These are phyloP conservation scores for Drosophila setosimentum DNA, from an alignment of 2,888 invertebrate species.

Conservation along the genomic window DNA sequence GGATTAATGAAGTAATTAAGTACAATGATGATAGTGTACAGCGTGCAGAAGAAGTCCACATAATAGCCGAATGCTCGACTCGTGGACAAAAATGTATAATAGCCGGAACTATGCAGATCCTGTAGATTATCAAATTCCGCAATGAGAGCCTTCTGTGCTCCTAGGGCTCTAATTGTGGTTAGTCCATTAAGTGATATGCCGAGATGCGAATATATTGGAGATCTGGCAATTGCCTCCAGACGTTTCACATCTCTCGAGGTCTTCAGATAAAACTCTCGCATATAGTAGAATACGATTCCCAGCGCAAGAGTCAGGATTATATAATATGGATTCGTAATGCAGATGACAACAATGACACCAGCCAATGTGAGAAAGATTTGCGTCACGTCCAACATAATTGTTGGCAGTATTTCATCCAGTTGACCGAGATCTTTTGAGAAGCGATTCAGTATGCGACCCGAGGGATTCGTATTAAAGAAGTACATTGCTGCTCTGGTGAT, in stretches of 20 bases:
- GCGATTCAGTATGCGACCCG: slow-evolving; percentile 92
- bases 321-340: slow-evolving; percentile 90
- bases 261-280: slow-evolving; percentile 91
- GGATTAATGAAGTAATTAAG: slow-evolving; percentile 92
- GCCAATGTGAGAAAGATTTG: slow-evolving; percentile 92
- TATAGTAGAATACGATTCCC: slow-evolving; percentile 89
- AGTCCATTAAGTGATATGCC: slow-evolving; percentile 95
- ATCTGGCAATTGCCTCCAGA: slow-evolving; percentile 93
- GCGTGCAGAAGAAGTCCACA: slow-evolving; percentile 94
- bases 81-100: slow-evolving; percentile 95
- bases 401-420: slow-evolving; percentile 85
- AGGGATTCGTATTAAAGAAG: slow-evolving; percentile 95
- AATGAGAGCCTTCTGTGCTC: slow-evolving; percentile 91
- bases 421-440: slow-evolving; percentile 94
- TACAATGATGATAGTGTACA: slow-evolving; percentile 94
- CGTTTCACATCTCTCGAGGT: slow-evolving; percentile 93
- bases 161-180: slow-evolving; percentile 95
- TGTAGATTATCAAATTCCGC: slow-evolving; percentile 93
- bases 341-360: slow-evolving; percentile 92
- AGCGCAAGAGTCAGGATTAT: slow-evolving; percentile 90
- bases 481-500: slow-evolving; percentile 92
- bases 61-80: slow-evolving; percentile 97
- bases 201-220: slow-evolving; percentile 97
- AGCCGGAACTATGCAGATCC: slow-evolving; percentile 95
- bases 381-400: slow-evolving; percentile 84